phyloP scores from a whole-genome alignment of 2,888 invertebrate species.

The Copidosoma aretas region DNA sequence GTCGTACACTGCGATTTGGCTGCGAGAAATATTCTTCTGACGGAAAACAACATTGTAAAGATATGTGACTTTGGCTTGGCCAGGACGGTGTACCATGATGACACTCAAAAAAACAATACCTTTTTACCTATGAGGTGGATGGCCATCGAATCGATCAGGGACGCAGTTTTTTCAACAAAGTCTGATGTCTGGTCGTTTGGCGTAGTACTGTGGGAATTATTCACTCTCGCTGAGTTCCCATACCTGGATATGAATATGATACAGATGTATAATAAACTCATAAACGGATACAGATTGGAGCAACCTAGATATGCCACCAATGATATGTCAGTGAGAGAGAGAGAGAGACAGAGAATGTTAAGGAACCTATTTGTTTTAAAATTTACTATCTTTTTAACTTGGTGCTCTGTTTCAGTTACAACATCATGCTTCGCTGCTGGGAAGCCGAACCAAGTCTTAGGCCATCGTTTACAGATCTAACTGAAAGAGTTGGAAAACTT shows the following conservation, averaged over 20 bases:
- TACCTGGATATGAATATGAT: conserved; percentile 84
- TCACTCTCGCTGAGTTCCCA: conserved; percentile 84
- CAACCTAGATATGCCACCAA: conserved; percentile 84
- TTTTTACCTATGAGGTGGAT: conserved; percentile 94
- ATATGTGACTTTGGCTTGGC: conserved; percentile 97
- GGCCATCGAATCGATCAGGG: conserved; percentile 91
- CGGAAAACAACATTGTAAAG: conserved; percentile 90
- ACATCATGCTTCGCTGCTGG: conserved; percentile 91
- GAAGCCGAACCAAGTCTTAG: conserved; percentile 76
- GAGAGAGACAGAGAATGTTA: no score
- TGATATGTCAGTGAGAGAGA: conserved; percentile 68
- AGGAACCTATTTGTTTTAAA: not conserved
- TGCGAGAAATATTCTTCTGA: conserved; percentile 87
- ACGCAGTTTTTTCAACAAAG: conserved; percentile 90
- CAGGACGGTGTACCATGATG: conserved; percentile 86
- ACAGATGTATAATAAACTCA: conserved; percentile 74
- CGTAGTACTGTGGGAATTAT: conserved; percentile 89
- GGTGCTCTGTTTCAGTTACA: conserved; percentile 64
- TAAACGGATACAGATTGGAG: conserved; percentile 87
- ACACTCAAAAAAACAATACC: conserved; percentile 87
- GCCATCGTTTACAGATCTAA: conserved; percentile 80
- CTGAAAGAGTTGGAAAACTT: conserved; percentile 77
- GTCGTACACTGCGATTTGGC: conserved; percentile 86
- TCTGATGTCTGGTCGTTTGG: conserved; percentile 96
- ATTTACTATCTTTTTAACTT: not conserved